Evolutionary conservation across 2,797 vertebrate species (phyloP).

Genomic region (Adrianichthys oophorus): DNA sequence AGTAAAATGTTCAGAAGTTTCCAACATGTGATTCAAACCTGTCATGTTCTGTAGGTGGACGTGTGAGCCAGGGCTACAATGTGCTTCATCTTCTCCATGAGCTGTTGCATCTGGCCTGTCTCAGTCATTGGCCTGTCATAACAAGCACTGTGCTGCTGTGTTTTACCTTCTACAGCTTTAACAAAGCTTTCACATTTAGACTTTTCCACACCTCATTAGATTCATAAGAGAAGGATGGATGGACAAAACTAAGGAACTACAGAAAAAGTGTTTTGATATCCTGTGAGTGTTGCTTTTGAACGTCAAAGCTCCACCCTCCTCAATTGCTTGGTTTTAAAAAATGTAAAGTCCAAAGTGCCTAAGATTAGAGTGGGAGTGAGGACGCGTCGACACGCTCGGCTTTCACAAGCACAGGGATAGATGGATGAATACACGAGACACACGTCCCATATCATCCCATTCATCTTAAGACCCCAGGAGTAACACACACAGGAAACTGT

Average conservation of each 20-base stretch:
- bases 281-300: slow-evolving; percentile 30
- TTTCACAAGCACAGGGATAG: slow-evolving; percentile 27
- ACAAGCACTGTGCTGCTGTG: slow-evolving; percentile 58
- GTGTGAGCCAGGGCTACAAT: slow-evolving; percentile 23
- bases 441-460: slow-evolving; percentile 26
- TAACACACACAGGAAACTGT: slow-evolving; percentile 3
- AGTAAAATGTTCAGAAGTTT: slow-evolving; percentile 25
- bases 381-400: slow-evolving; percentile 19
- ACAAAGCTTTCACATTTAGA: slow-evolving; percentile 37
- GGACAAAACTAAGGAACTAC: slow-evolving; percentile 17
- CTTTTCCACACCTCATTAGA: slow-evolving; percentile 66
- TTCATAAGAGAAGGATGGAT: slow-evolving; percentile 18
- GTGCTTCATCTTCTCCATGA: slow-evolving; percentile 41
- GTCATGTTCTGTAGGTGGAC: slow-evolving; percentile 23
- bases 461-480: slow-evolving; percentile 3
- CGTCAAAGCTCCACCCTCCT: slow-evolving; percentile 45
- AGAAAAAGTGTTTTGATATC: slow-evolving; percentile 6
- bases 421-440: slow-evolving; percentile 39
- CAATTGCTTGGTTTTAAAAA: slow-evolving; percentile 39
- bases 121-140: slow-evolving; percentile 76
- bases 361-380: slow-evolving; percentile 5
- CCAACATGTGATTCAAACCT: slow-evolving; percentile 32
- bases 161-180: slow-evolving; percentile 51
- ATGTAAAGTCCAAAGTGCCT: slow-evolving; percentile 37
- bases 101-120: slow-evolving; percentile 68